A percentile compares a stretch with the other conserved stretches of the same genome.
phyloP scores from a whole-genome alignment of 2,113 vertebrate genomes.

The Madoqua kirkii region DNA sequence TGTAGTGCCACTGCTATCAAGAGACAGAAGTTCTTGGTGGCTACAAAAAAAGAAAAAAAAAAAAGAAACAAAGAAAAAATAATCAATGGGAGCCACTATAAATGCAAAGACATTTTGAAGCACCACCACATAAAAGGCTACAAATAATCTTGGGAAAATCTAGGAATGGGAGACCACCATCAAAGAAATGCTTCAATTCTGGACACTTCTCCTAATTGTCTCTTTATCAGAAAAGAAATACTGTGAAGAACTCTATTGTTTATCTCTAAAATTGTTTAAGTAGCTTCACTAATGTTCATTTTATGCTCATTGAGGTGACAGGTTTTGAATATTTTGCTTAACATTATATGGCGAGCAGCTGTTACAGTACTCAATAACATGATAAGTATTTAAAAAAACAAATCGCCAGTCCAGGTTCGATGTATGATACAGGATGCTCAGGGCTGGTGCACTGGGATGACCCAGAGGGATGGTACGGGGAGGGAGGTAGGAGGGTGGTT shows the following conservation, averaged over 20 bases:
- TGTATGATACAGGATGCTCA: no score
- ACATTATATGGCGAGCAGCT: background rate
- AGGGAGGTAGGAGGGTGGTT: no score
- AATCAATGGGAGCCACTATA: conserved; percentile 48
- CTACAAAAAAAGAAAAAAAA: background rate
- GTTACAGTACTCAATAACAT: background rate
- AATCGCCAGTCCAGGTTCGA: no score
- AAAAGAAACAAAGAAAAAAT: background rate
- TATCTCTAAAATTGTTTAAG: background rate
- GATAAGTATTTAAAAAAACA: background rate
- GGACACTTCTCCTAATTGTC: background rate
- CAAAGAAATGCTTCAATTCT: background rate
- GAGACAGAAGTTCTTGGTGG: conserved; percentile 25
- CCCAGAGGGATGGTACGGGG: no score
- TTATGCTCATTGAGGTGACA: background rate
- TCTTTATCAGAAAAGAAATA: background rate
- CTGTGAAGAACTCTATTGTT: background rate
- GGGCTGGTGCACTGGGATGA: no score
- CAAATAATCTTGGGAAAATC: background rate
- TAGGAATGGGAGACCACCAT: background rate
- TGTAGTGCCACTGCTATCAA: conserved; percentile 24
- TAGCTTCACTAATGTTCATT: background rate
- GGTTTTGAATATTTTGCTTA: background rate
- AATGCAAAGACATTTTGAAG: background rate
- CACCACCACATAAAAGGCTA: background rate